Evolutionary conservation across 2,797 vertebrate species (phyloP).

Genomic region (Leptodactylus fallax): DNA sequence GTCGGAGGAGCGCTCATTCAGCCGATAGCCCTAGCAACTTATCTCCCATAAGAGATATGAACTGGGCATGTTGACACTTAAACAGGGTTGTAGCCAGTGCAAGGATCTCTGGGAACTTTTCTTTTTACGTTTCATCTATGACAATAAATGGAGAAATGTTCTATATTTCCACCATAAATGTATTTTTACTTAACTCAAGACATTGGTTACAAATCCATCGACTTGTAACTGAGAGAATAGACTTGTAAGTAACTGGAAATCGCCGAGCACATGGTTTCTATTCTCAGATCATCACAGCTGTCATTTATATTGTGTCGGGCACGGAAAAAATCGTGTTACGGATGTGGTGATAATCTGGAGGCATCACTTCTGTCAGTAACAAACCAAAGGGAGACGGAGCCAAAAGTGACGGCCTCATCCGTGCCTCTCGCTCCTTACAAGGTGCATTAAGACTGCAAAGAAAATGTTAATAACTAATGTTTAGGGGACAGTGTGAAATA

Average conservation of each 20-base stretch:
- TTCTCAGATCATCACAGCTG: conserved; percentile 76
- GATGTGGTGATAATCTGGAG: conserved; percentile 28
- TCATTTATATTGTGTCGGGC: conserved; percentile 56
- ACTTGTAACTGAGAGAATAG: background rate
- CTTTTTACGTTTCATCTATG: too few species aligned
- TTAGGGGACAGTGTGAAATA: background rate
- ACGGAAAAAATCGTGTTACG: conserved; percentile 5
- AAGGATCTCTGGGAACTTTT: too few species aligned
- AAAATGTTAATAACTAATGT: background rate
- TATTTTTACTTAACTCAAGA: background rate
- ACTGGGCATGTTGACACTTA: too few species aligned
- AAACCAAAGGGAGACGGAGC: background rate
- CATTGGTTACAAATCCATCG: background rate
- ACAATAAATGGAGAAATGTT: too few species aligned
- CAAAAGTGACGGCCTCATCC: background rate
- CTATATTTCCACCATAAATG: too few species aligned
- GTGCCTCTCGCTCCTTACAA: background rate
- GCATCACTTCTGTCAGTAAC: conserved; percentile 14
- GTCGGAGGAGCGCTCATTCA: too few species aligned
- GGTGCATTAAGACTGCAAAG: background rate
- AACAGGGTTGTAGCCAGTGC: too few species aligned
- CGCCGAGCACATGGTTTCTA: conserved; percentile 74
- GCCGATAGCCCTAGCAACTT: too few species aligned
- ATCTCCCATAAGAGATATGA: too few species aligned
- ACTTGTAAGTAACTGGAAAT: conserved; percentile 10